Base-by-base conservation (phyloP, 2,888 invertebrate species). In the Lasius fuliginosus region DNA sequence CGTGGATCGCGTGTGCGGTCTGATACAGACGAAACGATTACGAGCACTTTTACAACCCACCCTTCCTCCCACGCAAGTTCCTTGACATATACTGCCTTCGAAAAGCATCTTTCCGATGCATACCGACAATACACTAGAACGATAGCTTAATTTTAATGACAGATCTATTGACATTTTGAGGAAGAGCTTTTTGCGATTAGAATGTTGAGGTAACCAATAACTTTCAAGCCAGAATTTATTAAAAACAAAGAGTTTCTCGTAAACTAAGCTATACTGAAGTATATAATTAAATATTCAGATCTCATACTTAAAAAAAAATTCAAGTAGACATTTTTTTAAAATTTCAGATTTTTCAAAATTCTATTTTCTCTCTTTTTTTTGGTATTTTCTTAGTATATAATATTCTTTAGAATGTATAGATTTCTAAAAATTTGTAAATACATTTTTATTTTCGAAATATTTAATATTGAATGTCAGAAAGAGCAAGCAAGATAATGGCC, bases 1-100 rank as follows among this genome's bases (percentile, higher is more conserved):
- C 88, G 86, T 76, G 77, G 87, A 87, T 90, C 85, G 91, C 91
- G 91, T 91, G 92, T 86, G 60, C 56, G 77, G 71, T 3, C 58
- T 68, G 86, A 68, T 73, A 81, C 79, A 79, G 84, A 84, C 86
- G 77, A 68, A 86, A 87, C 81, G 86, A 90, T 92, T 90, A 87
- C 87, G 86, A 85, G 69, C 85, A 84, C 88, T 89, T 90, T 89
- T 87, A 86, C 83, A 87, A 86, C 60, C 64, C 69, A 40, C 79
- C 68, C 18, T 82, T 83, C 67, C 69, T 56, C 81, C 71, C 27
- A 60, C 77, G 56, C 60, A 56, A 33, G 56, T 65, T n/a, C 58
- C 30, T 58, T 15, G 36, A 60, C 76, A 76, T 36, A 56, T 56
- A 69, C 77, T 15, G 46, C 12, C 30, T 69, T 36, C 60, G 18